Base-by-base conservation (phyloP, 2,113 vertebrate species). In the Camelus bactrianus region DNA sequence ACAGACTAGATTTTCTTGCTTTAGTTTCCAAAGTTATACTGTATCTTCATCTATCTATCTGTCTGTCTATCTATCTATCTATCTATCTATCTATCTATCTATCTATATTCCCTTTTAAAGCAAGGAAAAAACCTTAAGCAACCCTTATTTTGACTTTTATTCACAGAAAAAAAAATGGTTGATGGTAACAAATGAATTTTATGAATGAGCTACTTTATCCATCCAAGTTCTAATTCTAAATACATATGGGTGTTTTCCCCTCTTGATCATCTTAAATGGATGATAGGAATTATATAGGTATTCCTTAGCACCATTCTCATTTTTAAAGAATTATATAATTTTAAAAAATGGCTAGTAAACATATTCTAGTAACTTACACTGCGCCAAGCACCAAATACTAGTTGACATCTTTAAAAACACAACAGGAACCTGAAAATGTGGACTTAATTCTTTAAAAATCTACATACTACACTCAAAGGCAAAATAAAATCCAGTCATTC, bases 311-410 rank as follows among this genome's bases (percentile, higher is more conserved):
- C 75, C 76, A 82, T 56, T 62, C 24, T 38, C 10, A 48, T 81
- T 90, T 91, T 93, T 26, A 95, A 91, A 50, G 35, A 91, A 79
- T 79, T 84, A 52, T 4, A 6, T 1, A 94, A 85, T 35, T 72
- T 60, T 8, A 28, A 52, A 54, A 77, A 84, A 54, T 67, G 8
- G 30, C 30, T 46, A 35, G 17, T 54, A 79, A 83, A 64, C 26
- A 54, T 3, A 50, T 87, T 64, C 58, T 89, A 32, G 7, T 38
- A 80, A 60, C 42, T 93, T 83, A 9, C 0, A 42, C 8, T 84
- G 48, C 19, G 20, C 24, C 46, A 82, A 65, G 6, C 17, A 32
- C 22, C 72, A 83, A 32, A 24, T 6, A 64, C 30, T 56, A 52
- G 0, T 26, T 60, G n/a, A 14, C 11, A 17, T 52, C 54, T 72